Evolutionary conservation across 2,113 vertebrate species (phyloP).

Genomic region (Telmatochromis brichardi): DNA sequence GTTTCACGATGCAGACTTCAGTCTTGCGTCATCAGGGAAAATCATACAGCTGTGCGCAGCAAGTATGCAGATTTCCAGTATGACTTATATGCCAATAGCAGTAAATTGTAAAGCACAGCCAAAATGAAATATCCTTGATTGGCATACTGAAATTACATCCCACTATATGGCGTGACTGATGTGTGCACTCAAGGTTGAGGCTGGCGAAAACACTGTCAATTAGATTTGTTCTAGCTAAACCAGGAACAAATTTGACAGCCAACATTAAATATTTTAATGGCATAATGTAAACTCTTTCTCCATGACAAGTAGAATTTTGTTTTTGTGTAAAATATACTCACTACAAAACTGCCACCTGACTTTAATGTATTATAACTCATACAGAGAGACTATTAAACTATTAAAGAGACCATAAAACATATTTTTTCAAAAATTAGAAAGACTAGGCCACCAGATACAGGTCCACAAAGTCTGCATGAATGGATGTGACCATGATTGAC

Average conservation of each 20-base stretch:
- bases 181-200: neutral
- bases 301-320: neutral
- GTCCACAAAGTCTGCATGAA: neutral
- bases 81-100: neutral
- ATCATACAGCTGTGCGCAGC: neutral
- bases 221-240: neutral
- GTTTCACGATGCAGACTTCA: neutral
- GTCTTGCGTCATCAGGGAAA: neutral
- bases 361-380: neutral
- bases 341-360: neutral
- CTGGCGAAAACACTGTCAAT: neutral
- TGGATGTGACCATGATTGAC: neutral
- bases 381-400: neutral
- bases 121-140: neutral
- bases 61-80: neutral
- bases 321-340: neutral
- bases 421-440: neutral
- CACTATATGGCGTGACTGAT: neutral
- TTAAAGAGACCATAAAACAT: neutral
- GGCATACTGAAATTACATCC: neutral
- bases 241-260: neutral
- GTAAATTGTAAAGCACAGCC: neutral
- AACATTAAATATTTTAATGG: neutral
- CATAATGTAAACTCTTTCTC: neutral
- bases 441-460: neutral